These are phyloP conservation scores for Gambelia wislizenii DNA, from an alignment of 2,797 vertebrate genomes.

Conservation along the genomic window DNA sequence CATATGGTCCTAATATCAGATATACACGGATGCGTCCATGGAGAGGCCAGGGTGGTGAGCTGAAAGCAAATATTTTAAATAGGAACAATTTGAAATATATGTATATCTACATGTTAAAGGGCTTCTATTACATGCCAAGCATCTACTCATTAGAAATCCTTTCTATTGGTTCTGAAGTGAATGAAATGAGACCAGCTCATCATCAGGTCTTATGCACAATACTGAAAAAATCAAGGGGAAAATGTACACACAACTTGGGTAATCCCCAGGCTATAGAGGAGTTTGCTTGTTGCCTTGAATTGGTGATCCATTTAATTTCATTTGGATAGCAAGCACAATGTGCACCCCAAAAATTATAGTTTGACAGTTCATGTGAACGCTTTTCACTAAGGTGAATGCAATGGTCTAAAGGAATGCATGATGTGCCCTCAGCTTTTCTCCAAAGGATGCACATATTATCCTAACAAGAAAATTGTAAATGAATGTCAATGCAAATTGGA, in stretches of 20 bases:
- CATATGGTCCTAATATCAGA: slow-evolving; percentile 77
- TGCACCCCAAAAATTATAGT: neutral
- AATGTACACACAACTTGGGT: neutral
- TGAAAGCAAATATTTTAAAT: slow-evolving; percentile 77
- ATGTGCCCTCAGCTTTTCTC: neutral
- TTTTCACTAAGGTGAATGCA: neutral
- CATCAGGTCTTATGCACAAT: neutral
- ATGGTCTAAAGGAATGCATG: neutral
- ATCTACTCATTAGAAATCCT: neutral
- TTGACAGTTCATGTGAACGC: neutral
- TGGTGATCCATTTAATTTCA: slow-evolving; percentile 12
- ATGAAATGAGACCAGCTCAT: slow-evolving; percentile 6
- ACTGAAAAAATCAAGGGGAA: neutral
- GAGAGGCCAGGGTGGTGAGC: slow-evolving; percentile 73
- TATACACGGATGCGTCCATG: slow-evolving; percentile 81
- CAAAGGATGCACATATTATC: neutral
- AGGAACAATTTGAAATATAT: slow-evolving; percentile 61
- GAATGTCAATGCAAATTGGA: slow-evolving; percentile 13
- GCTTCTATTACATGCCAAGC: slow-evolving; percentile 32
- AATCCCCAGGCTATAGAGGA: neutral
- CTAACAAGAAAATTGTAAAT: slow-evolving; percentile 18
- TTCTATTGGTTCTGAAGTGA: neutral
- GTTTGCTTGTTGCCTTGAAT: neutral
- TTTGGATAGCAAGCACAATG: neutral
- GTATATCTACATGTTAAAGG: slow-evolving; percentile 34